Evolutionary conservation across 37 sponge, comb jelly and placozoan species (phyloP), one percentile per base, ranked within the genome.

Genomic region (Beroe ovata): DNA sequence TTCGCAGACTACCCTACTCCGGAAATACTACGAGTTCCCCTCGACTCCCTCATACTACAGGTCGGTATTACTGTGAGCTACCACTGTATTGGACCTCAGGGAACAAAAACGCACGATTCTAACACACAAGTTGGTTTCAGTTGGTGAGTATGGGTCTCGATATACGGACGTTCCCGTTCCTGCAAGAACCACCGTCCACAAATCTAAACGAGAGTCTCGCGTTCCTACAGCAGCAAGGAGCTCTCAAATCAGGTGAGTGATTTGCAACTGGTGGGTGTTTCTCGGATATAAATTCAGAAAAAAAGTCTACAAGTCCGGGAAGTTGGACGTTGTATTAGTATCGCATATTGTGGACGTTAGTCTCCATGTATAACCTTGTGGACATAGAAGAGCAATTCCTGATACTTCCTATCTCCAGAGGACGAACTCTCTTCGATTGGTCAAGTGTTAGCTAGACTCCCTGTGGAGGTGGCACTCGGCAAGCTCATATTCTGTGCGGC

Each of bases 401-500:
- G n/a, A n/a, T n/a, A n/a, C n/a, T n/a, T n/a, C n/a, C n/a, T n/a
- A n/a, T n/a, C n/a, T n/a, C 4, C 54, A 4, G 90, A 91, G 32
- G 93, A 94, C 36, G 35, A 38, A 25, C 89, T 96, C 39, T 92
- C 95, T 72, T 62, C 92, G 21, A 93, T 94, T 72, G 97, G 97
- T 58, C 90, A 89, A 60, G 94, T 96, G 92, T 60, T 96, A 36
- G 93, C 97, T 0, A 71, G 94, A 64, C 93, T 96, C 22, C 97
- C 97, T 16, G 97, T 96, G 36, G 97, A 96, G 35, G 93, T 94
- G 35, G 92, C 93, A 4, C 91, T 96, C 22, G 97, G 97, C 19
- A 96, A 96, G 90, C 93, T 94, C 90, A 90, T 96, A 33, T 29
- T 90, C 34, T 20, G 34, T 60, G 81, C 91, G 41, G 81, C 66